Evolutionary conservation across 1,140 invertebrate genomes (phyloP), one percentile per base, ranked within the genome.

Genomic region (Globodera rostochiensis): DNA sequence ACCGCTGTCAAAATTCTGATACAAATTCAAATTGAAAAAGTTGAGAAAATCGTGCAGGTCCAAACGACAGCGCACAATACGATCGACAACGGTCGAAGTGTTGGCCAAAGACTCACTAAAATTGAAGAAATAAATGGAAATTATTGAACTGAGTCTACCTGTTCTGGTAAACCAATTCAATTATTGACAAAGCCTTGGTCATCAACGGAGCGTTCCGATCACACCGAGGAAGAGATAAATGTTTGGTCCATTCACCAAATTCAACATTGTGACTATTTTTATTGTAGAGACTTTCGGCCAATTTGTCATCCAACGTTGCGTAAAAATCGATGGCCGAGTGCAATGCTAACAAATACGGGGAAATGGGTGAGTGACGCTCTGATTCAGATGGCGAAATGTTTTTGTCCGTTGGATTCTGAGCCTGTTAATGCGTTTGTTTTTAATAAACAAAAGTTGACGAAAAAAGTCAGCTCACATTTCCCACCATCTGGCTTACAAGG

Each of bases 1-100:
- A 64, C 6, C 15, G 19, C 5, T 19, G 57, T 64, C 57, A 19
- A 64, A 19, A 71, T 7, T 71, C 11, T 36, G 69, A 71, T 47
- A 71, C 69, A 47, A 11, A 47, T 47, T 71, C 69, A 71, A 47
- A 71, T 71, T 71, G 69, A 71, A 47, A 47, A 36, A 71, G 36
- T 21, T 21, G 19, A 71, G 25, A 6, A 71, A 71, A 45, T 71
- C 69, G 25, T 71, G 21, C 7, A 71, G 36, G 7, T 71, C 46
- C 69, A 71, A 47, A 45, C 69, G 69, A 71, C 69, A 71, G 36
- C n/a, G 21, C 5, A 21, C 25, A 21, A 71, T 36, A 11, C 11
- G n/a, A 45, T 7, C n/a, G 21, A 71, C 5, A 19, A 64, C 5
- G 19, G 57, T 19, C 6, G 57, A 64, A 19, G 57, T 15, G 19